Conservation (phyloP, 2,797 vertebrate genomes). For the Echiichthys vipera region DNA sequence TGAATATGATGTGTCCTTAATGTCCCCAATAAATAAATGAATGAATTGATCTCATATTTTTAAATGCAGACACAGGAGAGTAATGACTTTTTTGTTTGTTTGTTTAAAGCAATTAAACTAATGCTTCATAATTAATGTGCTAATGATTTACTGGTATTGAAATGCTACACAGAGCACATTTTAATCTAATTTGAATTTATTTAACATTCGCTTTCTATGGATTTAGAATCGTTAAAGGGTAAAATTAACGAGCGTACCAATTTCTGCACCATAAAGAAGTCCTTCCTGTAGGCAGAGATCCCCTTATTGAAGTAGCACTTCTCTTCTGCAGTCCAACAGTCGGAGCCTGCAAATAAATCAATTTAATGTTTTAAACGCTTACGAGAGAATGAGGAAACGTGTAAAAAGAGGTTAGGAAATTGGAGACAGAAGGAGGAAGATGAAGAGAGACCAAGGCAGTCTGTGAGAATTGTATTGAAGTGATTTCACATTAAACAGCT, state of each 20-base stretch:
- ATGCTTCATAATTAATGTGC: neutral
- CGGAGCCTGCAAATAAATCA: slow-evolving; percentile 87
- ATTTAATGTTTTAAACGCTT: neutral
- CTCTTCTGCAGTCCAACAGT: slow-evolving; percentile 93
- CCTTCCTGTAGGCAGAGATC: slow-evolving; percentile 96
- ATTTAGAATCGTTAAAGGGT: neutral
- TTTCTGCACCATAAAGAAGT: slow-evolving; percentile 98
- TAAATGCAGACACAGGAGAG: neutral
- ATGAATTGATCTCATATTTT: neutral
- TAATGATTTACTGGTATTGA: neutral
- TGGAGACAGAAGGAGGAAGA: neutral
- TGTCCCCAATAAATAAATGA: no score
- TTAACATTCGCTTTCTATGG: neutral
- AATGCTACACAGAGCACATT: neutral
- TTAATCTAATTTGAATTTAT: neutral
- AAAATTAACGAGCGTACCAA: slow-evolving; percentile 80
- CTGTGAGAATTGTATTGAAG: neutral
- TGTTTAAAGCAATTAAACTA: slow-evolving; percentile 10
- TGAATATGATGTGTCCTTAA: no score
- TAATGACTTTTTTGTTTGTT: neutral
- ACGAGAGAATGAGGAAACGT: neutral
- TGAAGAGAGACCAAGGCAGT: neutral
- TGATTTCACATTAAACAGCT: neutral
- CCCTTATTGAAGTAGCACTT: slow-evolving; percentile 97
- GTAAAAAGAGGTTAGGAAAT: neutral